Conservation (phyloP, 2,797 vertebrate species). For the Enteromius unitaeniatus region DNA sequence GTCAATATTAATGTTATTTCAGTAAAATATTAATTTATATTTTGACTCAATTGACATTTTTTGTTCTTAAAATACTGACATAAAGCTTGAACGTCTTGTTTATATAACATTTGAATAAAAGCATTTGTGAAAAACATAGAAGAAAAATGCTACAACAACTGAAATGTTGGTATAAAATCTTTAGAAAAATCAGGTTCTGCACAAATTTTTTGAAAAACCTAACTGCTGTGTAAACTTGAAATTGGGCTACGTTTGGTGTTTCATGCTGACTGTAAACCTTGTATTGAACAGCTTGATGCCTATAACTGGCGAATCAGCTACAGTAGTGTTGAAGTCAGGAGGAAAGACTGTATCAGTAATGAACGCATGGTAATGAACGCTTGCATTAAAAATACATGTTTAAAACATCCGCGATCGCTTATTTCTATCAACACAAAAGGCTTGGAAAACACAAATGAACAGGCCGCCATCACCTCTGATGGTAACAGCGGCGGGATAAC, state of each 20-base stretch:
- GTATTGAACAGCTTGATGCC: slow-evolving; percentile 42
- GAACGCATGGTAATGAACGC: neutral
- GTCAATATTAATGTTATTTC: neutral
- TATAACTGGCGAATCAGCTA: slow-evolving; percentile 37
- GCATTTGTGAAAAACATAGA: neutral
- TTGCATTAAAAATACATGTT: slow-evolving; percentile 46
- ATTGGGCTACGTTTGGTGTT: neutral
- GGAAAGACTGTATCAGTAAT: slow-evolving; percentile 16
- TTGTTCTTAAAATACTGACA: neutral
- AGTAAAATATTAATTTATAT: neutral
- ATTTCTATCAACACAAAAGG: slow-evolving; percentile 42
- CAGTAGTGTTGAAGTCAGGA: slow-evolving; percentile 12
- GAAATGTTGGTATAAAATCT: neutral
- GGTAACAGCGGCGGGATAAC: slow-evolving; percentile 1
- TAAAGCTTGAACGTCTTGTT: neutral
- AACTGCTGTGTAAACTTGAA: neutral
- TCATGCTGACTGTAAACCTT: slow-evolving; percentile 6
- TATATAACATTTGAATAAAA: neutral
- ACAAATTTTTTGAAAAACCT: neutral
- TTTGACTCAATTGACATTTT: neutral
- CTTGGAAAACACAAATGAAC: slow-evolving; percentile 39
- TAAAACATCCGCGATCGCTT: slow-evolving; percentile 50
- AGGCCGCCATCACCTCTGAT: slow-evolving; percentile 18
- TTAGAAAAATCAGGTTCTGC: neutral
- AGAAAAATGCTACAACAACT: too few species aligned